These are phyloP conservation scores for Beroe forskalii DNA, from an alignment of 37 sponge, comb jelly and placozoan genomes.

Conservation along the genomic window DNA sequence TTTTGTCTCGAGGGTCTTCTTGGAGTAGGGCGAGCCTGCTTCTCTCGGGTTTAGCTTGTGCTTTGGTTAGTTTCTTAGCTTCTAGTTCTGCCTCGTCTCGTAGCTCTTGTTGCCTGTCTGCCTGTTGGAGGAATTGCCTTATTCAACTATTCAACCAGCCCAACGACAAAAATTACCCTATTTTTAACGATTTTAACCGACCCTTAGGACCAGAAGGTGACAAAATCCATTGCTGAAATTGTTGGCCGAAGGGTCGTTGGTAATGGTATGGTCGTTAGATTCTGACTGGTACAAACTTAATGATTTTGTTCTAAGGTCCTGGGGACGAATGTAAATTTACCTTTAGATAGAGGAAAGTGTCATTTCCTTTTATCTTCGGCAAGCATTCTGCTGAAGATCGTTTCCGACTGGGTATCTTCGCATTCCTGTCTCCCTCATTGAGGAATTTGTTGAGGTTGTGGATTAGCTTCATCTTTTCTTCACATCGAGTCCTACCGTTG, in stretches of 20 bases:
- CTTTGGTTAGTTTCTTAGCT: neutral
- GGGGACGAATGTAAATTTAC: neutral
- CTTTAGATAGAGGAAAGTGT: conserved; percentile 24
- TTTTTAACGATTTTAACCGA: too few species aligned
- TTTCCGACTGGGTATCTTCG: neutral
- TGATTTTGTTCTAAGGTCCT: too few species aligned
- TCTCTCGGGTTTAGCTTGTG: neutral
- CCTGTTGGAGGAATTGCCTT: neutral
- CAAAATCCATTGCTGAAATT: too few species aligned
- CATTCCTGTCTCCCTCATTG: conserved; percentile 9
- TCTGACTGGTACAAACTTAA: too few species aligned
- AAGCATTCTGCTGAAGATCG: neutral
- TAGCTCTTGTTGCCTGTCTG: conserved; percentile 5
- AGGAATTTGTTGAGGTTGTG: neutral
- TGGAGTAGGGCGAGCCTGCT: neutral
- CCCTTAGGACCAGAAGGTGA: too few species aligned
- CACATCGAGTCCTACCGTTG: neutral
- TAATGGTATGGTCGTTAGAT: too few species aligned
- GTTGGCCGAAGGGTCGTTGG: too few species aligned
- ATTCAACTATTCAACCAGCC: too few species aligned
- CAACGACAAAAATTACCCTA: too few species aligned
- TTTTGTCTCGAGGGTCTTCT: neutral
- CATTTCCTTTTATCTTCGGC: neutral
- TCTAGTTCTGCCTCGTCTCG: neutral
- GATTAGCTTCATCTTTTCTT: conserved; percentile 35